These are phyloP conservation scores for Dolichomitus sp. DNA, from an alignment of 2,888 invertebrate genomes.

Conservation along the genomic window DNA sequence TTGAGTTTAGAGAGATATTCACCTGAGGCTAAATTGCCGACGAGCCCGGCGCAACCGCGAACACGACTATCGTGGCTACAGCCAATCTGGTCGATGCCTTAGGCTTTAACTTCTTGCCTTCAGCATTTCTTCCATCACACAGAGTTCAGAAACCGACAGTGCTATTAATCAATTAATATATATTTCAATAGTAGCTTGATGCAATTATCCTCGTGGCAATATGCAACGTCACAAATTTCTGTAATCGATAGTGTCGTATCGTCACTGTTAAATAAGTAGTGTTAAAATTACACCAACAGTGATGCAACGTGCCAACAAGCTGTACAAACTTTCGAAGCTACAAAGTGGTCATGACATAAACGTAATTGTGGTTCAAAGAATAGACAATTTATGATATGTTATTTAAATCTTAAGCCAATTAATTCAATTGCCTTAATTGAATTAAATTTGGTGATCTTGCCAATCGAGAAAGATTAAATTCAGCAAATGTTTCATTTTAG, in stretches of 20 bases:
- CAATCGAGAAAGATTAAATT: background rate
- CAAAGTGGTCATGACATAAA: background rate
- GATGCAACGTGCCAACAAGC: background rate
- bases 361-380: background rate
- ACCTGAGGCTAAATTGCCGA: slow-evolving; percentile 42
- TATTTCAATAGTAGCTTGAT: slow-evolving; percentile 8
- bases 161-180: slow-evolving; percentile 44
- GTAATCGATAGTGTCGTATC: background rate
- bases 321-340: background rate
- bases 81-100: slow-evolving; percentile 27
- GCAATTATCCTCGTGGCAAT: slow-evolving; percentile 17
- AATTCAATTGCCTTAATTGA: background rate
- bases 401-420: background rate
- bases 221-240: slow-evolving; percentile 1
- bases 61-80: slow-evolving; percentile 24
- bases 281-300: background rate
- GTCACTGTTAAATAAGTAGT: background rate
- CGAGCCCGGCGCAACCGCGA: slow-evolving; percentile 27
- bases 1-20: slow-evolving; percentile 35
- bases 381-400: background rate
- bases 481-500: background rate
- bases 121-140: slow-evolving; percentile 22
- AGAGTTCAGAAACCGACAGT: slow-evolving; percentile 12
- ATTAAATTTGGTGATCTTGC: background rate
- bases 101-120: slow-evolving; percentile 44